Evolutionary conservation across 2,113 vertebrate genomes (phyloP).

Genomic region (Prunella himalayana): DNA sequence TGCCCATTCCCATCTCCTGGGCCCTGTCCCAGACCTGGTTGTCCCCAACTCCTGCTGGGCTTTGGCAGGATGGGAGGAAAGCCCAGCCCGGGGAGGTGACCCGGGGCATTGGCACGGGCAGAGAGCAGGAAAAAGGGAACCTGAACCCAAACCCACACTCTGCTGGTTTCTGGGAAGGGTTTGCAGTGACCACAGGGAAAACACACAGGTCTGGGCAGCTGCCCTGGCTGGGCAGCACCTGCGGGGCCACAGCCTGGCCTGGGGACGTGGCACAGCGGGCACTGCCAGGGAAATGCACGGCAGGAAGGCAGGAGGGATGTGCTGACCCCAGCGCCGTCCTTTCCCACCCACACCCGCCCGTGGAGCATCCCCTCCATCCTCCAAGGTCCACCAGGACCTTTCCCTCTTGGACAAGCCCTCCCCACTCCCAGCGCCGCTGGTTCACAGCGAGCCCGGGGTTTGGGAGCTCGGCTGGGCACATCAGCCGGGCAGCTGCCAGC

Average conservation of each 20-base stretch:
- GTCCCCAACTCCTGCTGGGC: accelerated
- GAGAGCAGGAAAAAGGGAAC: not conserved
- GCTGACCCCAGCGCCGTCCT: accelerated
- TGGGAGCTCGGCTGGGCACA: accelerated
- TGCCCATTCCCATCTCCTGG: accelerated
- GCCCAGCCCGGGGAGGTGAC: accelerated
- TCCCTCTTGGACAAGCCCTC: accelerated
- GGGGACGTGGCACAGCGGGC: not conserved
- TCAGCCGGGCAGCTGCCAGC: not conserved
- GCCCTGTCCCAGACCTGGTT: not conserved
- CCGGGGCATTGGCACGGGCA: accelerated
- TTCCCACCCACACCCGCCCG: accelerated
- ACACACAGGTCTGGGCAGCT: not conserved
- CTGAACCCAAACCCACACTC: not conserved
- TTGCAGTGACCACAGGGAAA: not conserved
- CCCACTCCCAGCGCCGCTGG: accelerated
- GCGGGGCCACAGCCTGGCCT: not conserved
- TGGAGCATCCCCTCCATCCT: not conserved
- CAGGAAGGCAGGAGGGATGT: not conserved
- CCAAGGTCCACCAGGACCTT: accelerated
- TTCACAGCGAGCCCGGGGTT: not conserved
- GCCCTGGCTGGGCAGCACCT: not conserved
- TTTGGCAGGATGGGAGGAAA: not conserved
- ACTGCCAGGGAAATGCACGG: accelerated
- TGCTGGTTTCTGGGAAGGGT: not conserved